A percentile compares a stretch with the other conserved stretches of the same genome.
These are phyloP conservation scores for Nasonia longicornis DNA, from an alignment of 1,140 invertebrate species.

Conservation along the genomic window DNA sequence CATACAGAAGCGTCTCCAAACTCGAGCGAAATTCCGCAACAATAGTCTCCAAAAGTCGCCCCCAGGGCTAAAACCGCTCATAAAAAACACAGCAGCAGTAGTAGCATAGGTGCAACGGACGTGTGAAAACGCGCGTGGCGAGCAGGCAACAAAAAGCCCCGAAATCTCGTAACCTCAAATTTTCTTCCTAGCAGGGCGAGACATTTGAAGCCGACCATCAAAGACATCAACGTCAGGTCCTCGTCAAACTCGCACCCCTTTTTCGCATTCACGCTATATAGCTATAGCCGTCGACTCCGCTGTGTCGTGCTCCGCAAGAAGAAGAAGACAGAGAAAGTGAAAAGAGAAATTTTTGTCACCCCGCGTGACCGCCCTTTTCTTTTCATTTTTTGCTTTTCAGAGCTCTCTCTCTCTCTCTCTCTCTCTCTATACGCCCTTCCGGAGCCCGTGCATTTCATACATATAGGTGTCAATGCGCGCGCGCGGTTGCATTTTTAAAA, in stretches of 20 bases:
- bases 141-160: slow-evolving; percentile 10
- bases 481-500: too few relatives aligned
- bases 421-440: not conserved
- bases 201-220: slow-evolving; percentile 57
- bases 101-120: not conserved
- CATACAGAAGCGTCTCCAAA: not conserved
- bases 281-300: not conserved
- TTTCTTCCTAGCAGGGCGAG: slow-evolving; percentile 48
- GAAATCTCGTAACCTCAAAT: slow-evolving; percentile 52
- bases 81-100: not conserved
- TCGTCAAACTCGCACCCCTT: slow-evolving; percentile 55
- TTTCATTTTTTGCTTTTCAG: slow-evolving; percentile 46
- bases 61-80: not conserved
- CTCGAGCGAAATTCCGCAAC: not conserved
- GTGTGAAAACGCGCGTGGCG: not conserved
- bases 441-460: not conserved
- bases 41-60: not conserved
- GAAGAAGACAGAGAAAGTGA: slow-evolving; percentile 33
- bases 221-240: slow-evolving; percentile 57
- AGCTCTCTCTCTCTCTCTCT: slow-evolving; percentile 5
- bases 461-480: not conserved
- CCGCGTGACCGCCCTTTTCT: slow-evolving; percentile 56
- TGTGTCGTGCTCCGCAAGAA: not conserved
- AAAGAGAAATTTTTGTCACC: slow-evolving; percentile 51
- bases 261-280: slow-evolving; percentile 43